Conservation (phyloP, 2,888 invertebrate genomes). For the Cryptus armator region DNA sequence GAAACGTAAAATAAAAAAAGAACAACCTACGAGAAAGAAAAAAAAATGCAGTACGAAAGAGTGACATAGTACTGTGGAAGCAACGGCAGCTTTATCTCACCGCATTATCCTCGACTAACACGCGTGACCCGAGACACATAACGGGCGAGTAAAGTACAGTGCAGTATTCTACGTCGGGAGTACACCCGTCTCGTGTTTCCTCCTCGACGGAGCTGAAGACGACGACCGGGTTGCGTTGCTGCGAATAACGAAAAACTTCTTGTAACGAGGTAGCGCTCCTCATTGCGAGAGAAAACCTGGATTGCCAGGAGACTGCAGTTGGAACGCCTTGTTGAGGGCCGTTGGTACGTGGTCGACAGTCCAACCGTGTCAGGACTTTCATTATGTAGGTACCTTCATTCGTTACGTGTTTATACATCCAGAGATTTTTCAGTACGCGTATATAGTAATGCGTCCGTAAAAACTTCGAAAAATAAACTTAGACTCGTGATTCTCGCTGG, state of each 20-base stretch:
- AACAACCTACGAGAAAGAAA: constrained; percentile 29
- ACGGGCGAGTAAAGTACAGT: constrained; percentile 69
- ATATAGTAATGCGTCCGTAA: background rate
- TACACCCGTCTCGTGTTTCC: constrained; percentile 54
- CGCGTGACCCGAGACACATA: constrained; percentile 78
- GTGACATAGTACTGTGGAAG: constrained; percentile 56
- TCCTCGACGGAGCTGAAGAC: constrained; percentile 60
- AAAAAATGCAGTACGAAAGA: constrained; percentile 58
- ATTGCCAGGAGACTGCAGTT: constrained; percentile 10
- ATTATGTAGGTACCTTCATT: background rate
- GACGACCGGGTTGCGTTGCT: constrained; percentile 38
- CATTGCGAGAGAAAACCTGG: constrained; percentile 46
- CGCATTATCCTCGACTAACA: constrained; percentile 80
- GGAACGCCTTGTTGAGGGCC: background rate
- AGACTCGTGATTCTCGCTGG: background rate
- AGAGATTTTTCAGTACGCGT: background rate
- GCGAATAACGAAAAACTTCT: constrained; percentile 64
- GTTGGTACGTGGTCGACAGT: background rate
- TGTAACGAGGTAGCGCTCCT: constrained; percentile 61
- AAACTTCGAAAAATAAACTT: background rate
- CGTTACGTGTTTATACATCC: background rate
- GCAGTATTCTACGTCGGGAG: constrained; percentile 43
- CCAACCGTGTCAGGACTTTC: background rate
- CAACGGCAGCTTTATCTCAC: constrained; percentile 71
- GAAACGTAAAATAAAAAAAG: constrained; percentile 34